Evolutionary conservation across 64 coral and sea anemone genomes (phyloP).

Genomic region (Pocillopora damicornis): DNA sequence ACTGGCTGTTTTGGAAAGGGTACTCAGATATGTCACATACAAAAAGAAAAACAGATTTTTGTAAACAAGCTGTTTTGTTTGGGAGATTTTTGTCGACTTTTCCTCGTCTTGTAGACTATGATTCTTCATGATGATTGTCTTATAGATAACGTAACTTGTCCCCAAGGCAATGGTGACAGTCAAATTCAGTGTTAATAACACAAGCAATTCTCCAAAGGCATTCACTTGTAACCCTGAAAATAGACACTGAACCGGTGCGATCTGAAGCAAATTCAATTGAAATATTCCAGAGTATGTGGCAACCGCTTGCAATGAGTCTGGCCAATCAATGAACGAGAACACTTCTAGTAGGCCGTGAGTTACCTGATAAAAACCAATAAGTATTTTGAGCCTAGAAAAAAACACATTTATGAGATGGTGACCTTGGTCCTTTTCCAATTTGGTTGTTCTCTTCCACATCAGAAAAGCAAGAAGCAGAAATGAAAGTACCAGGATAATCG

Average conservation of each 20-base stretch:
- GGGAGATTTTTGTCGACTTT: constrained; percentile 6
- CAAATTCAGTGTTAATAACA: constrained; percentile 13
- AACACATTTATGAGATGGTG: background rate
- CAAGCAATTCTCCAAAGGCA: constrained; percentile 25
- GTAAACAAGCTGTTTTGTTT: constrained; percentile 23
- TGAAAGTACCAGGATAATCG: background rate
- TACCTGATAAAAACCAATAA: constrained; percentile 64
- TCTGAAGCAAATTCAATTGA: constrained; percentile 44
- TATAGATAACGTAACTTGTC: background rate
- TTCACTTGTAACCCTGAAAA: constrained; percentile 17
- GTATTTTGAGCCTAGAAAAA: constrained; percentile 29
- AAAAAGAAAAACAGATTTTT: constrained; percentile 30
- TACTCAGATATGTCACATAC: constrained; percentile 33
- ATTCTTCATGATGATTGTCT: background rate
- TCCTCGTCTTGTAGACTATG: background rate
- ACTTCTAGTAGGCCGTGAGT: constrained; percentile 30
- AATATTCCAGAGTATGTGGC: constrained; percentile 31
- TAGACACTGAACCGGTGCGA: constrained; percentile 39
- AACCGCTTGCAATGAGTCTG: constrained; percentile 6
- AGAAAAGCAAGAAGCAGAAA: background rate
- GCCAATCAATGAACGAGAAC: constrained; percentile 49
- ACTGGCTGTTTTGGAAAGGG: background rate
- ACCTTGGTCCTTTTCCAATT: background rate
- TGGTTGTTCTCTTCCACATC: constrained; percentile 13
- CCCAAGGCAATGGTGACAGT: background rate